A percentile compares a stretch with the other conserved stretches of the same genome.
These are phyloP conservation scores for Pholis gunnellus DNA, from an alignment of 2,113 vertebrate genomes.

Conservation along the genomic window DNA sequence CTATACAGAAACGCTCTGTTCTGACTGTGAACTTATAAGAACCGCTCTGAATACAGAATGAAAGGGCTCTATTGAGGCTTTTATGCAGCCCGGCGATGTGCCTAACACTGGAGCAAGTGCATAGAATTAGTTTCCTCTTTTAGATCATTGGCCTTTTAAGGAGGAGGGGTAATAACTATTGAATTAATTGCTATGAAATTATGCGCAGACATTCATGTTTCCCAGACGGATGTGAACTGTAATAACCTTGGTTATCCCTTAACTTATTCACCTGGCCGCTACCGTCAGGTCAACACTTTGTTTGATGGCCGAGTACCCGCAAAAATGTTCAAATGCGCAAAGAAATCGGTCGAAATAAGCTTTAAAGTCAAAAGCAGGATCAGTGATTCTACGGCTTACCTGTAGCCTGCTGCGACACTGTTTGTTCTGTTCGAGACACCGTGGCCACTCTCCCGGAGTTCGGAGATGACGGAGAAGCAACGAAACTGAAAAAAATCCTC, in stretches of 20 bases:
- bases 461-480: too few species aligned
- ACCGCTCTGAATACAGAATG: constrained; percentile 46
- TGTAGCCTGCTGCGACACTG: too few species aligned
- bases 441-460: background rate
- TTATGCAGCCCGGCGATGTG: constrained; percentile 21
- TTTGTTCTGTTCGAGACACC: too few species aligned
- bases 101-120: constrained; percentile 5
- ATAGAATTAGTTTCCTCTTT: constrained; percentile 28
- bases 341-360: background rate
- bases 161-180: background rate
- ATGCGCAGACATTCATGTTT: background rate
- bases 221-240: background rate
- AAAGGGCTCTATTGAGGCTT: constrained; percentile 38
- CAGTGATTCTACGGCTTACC: background rate
- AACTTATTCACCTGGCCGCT: background rate
- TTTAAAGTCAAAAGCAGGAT: background rate
- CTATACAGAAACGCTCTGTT: constrained; percentile 38
- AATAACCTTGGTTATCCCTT: background rate
- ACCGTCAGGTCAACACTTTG: background rate
- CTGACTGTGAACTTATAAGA: constrained; percentile 46
- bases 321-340: background rate
- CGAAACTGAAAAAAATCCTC: too few species aligned
- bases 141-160: background rate
- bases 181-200: background rate
- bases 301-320: background rate